Evolutionary conservation across 1,140 invertebrate species (phyloP), one percentile per base, ranked within the genome.

Genomic region (Drosophila grimshawi): DNA sequence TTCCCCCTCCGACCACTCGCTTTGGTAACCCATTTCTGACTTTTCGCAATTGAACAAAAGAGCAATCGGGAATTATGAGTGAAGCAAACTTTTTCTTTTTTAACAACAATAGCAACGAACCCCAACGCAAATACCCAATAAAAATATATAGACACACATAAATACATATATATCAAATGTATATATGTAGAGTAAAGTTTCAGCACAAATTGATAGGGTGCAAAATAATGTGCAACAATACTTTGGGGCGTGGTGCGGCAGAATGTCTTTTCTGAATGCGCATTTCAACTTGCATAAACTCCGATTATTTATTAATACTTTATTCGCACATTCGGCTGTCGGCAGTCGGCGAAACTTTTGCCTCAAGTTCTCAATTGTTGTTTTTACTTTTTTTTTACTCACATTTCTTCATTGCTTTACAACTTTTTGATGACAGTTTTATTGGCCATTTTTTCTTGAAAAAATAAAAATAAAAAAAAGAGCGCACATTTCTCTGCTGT

Each of bases 391-490:
- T 81, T 86, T 86, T 75, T 39, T 56, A 3, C 52, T 76, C 74
- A 81, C 74, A 85, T 86, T 86, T 82, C 83, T 81, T 82, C 83
- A 88, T 86, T 86, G 86, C 76, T 86, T 86, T 88, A 86, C 83
- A 88, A 88, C 82, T 86, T 86, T 88, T 86, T 88, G 83, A 86
- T 86, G 82, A 86, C 82, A 86, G 76, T 86, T 86, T 88, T 88
- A 86, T 86, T 86, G 76, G 83, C 79, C 79, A 80, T 79, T 88
- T 88, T 73, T 61, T 55, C 56, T 30, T 41, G 33, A 33, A 48
- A 27, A 49, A 45, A 32, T n/a, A 69, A 66, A 68, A 78, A 76
- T 67, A 77, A 59, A 71, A 56, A 33, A 33, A 33, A 19, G 19
- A 55, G 61, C 46, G 39, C 39, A 67, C 64, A 60, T 48, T 73